Evolutionary conservation across 2,797 vertebrate genomes (phyloP), one percentile per base, ranked within the genome.

Genomic region (Spondyliosoma cantharus): DNA sequence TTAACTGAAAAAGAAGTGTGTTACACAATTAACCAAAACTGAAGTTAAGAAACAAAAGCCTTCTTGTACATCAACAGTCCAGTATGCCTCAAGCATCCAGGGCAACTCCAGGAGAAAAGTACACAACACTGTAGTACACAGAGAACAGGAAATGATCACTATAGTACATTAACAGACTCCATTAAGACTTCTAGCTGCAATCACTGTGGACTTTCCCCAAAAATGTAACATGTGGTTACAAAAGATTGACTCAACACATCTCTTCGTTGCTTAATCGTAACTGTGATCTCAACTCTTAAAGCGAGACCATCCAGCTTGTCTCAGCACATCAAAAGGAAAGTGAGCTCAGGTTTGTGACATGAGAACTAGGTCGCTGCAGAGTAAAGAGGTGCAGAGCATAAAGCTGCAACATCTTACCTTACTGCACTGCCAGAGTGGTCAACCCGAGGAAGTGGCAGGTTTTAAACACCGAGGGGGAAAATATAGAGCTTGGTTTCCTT

Each of bases 391-490:
- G 77, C 82, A 80, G 17, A 83, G 57, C 66, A 69, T 45, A 71
- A 42, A 67, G 48, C 25, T 80, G 81, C 66, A 80, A 43, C 29
- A 15, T 61, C 85, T 90, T 89, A 90, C 87, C 87, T 82, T 15
- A 0, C 7, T 66, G 85, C 25, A 15, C 7, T 2, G 13, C 25
- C 0, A 0, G 17, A 84, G 69, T 69, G 89, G 86, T 87, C 80
- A 84, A 1, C 53, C 27, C 0, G 59, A 84, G 82, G 86, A 91
- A 85, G 88, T 75, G 64, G 78, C 74, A 83, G 66, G 19, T 46
- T 71, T 65, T 82, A 70, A 69, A 45, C 5, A 65, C 68, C 12
- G 13, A n/a, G 29, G 14, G 12, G 49, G 80, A 7, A 77, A 0
- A 3, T 29, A 25, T 29, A 72, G 9, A 54, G 57, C 45, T 42